Evolutionary conservation across 92 coral and sea anemone genomes (phyloP).

Genomic region (Parazoanthus swiftii): DNA sequence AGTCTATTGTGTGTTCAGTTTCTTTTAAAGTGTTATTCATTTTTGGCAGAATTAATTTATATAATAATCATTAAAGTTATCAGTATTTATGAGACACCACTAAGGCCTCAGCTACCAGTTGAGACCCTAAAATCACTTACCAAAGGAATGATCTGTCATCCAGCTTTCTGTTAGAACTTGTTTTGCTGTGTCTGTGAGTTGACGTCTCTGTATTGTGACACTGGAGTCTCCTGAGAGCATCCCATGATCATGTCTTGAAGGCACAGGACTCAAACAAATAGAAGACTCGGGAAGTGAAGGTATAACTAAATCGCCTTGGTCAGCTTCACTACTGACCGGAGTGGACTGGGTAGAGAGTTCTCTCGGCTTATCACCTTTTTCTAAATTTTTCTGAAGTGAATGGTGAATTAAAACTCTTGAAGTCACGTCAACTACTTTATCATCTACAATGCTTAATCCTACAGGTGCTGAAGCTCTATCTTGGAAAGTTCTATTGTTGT

Average conservation of each 20-base stretch:
- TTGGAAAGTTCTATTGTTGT: neutral
- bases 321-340: neutral
- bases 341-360: neutral
- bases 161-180: constrained; percentile 66
- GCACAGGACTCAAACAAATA: constrained; percentile 3
- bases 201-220: neutral
- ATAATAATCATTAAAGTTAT: too few relatives aligned
- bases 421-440: neutral
- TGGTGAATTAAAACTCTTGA: neutral
- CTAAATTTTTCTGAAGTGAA: neutral
- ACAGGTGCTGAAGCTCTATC: neutral
- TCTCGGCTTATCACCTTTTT: neutral
- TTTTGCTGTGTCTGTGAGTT: constrained; percentile 37
- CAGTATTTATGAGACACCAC: too few relatives aligned
- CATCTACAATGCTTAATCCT: neutral
- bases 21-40: neutral
- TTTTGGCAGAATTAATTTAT: too few relatives aligned
- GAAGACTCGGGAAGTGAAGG: neutral
- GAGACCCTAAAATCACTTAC: constrained; percentile 38
- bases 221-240: constrained; percentile 7
- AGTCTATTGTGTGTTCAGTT: neutral
- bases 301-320: neutral
- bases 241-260: neutral
- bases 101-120: neutral
- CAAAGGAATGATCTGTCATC: constrained; percentile 82